Conservation (phyloP, 2,888 invertebrate species). For the Sesia apiformis region DNA sequence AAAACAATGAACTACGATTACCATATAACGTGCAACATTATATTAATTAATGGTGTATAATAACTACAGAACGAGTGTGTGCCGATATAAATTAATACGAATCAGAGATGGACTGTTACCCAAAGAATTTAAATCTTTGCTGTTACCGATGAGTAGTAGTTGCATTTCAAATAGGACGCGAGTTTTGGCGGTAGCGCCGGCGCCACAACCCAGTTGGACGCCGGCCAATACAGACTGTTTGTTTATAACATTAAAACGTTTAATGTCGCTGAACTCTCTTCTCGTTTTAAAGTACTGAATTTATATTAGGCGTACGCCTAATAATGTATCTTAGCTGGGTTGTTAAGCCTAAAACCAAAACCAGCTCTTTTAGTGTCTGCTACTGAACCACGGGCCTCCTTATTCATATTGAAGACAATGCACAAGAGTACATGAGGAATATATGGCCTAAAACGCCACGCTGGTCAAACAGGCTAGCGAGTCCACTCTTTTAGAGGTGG, state of each 20-base stretch:
- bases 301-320: slow-evolving; percentile 10
- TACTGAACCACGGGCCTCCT: too few species aligned
- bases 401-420: too few species aligned
- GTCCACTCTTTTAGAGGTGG: too few species aligned
- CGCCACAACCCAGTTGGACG: slow-evolving; percentile 57
- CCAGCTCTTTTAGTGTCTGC: too few species aligned
- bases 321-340: too few species aligned
- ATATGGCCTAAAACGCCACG: too few species aligned
- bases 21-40: background rate
- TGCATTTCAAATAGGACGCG: slow-evolving; percentile 36
- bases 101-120: background rate
- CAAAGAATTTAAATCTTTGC: too few species aligned
- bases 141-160: slow-evolving; percentile 27
- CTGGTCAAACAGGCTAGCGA: too few species aligned
- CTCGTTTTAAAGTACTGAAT: slow-evolving; percentile 18
- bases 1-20: background rate
- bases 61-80: background rate
- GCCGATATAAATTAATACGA: background rate
- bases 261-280: slow-evolving; percentile 29
- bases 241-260: slow-evolving; percentile 63
- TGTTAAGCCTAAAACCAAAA: too few species aligned
- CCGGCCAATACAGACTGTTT: slow-evolving; percentile 54
- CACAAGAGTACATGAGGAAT: too few species aligned
- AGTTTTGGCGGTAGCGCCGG: slow-evolving; percentile 38
- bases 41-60: background rate